Evolutionary conservation across 2,113 vertebrate genomes (phyloP).

Genomic region (Callorhinus ursinus): DNA sequence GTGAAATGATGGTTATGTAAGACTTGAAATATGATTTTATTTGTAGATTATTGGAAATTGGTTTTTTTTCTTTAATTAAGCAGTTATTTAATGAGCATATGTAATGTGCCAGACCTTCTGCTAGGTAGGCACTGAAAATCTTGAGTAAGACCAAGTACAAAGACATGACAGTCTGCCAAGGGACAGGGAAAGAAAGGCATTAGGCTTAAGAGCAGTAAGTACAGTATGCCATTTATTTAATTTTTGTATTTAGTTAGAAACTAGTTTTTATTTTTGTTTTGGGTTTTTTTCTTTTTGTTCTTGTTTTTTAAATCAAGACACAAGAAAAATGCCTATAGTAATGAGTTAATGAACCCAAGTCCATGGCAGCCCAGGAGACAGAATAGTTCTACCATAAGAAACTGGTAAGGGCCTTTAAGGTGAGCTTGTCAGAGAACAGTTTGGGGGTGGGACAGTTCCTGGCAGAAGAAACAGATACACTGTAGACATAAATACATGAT

Average conservation of each 20-base stretch:
- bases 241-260: not conserved
- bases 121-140: not conserved
- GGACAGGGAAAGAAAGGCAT: not conserved
- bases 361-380: not conserved
- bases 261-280: not conserved
- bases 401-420: not conserved
- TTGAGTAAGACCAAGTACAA: not conserved
- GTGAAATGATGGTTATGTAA: slow-evolving; percentile 39
- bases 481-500: not conserved
- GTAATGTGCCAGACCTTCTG: not conserved
- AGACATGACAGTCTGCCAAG: not conserved
- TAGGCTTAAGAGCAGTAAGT: not conserved
- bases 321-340: not conserved
- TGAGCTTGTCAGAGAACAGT: not conserved
- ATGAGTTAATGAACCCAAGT: not conserved
- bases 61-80: slow-evolving; percentile 35
- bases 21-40: slow-evolving; percentile 40
- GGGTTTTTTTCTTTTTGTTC: not conserved
- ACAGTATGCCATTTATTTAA: not conserved
- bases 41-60: slow-evolving; percentile 46
- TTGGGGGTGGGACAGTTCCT: not conserved
- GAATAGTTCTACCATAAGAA: not conserved
- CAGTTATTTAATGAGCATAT: not conserved
- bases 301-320: not conserved
- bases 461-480: not conserved